Conservation (phyloP, 2,797 vertebrate species). For the Orientallactaga sibirica region DNA sequence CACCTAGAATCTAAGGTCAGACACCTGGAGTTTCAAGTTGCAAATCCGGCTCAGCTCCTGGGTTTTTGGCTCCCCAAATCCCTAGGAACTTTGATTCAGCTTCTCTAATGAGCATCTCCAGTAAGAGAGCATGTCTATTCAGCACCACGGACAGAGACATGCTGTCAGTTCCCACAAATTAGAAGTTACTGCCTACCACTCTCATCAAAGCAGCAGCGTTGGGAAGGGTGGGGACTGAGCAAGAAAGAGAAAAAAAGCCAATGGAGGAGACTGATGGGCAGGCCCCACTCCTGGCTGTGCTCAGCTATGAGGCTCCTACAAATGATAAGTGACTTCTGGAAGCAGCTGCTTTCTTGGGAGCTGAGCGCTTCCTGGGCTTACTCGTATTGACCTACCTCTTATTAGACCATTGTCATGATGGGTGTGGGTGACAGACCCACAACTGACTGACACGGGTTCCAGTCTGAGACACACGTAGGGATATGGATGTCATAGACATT, state of each 20-base stretch:
- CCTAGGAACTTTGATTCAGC: background rate
- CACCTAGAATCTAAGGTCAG: constrained; percentile 28
- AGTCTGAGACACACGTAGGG: background rate
- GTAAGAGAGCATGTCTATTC: constrained; percentile 45
- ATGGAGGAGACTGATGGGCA: constrained; percentile 16
- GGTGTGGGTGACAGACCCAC: background rate
- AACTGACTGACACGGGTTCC: background rate
- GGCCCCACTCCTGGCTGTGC: background rate
- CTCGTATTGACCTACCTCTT: constrained; percentile 39
- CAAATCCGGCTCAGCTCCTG: background rate
- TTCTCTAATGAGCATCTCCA: constrained; percentile 54
- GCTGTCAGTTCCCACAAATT: constrained; percentile 37
- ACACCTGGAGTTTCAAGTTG: background rate
- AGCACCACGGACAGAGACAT: constrained; percentile 75
- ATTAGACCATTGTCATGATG: background rate
- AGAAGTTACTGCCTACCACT: constrained; percentile 20
- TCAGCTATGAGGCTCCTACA: constrained; percentile 19
- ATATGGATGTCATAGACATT: background rate
- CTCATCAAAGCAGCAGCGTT: background rate
- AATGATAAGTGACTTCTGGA: constrained; percentile 2
- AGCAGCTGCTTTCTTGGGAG: constrained; percentile 59
- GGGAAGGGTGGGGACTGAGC: background rate
- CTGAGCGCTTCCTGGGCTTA: constrained; percentile 69
- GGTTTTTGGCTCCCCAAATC: background rate
- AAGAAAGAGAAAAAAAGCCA: constrained; percentile 29